These are phyloP conservation scores for Lucinisca nassula DNA, from an alignment of 2,888 invertebrate genomes.

Conservation along the genomic window DNA sequence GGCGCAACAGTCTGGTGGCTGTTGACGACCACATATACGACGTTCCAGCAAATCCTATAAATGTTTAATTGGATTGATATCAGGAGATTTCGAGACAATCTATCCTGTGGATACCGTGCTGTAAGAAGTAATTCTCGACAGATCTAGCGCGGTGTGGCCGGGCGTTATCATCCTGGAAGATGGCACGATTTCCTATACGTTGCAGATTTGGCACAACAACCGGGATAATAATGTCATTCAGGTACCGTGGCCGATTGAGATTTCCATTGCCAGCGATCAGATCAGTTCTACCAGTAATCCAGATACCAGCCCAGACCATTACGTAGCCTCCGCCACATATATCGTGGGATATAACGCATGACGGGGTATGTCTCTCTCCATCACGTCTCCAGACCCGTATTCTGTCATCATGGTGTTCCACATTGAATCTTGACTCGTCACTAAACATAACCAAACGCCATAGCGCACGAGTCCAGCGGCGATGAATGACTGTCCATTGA, in stretches of 20 bases:
- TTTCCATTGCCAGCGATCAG: not conserved
- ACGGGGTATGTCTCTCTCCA: not conserved
- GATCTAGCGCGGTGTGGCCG: not conserved
- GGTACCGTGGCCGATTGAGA: not conserved
- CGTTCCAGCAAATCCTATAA: not conserved
- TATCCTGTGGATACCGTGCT: not conserved
- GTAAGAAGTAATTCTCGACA: not conserved
- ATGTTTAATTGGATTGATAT: not conserved
- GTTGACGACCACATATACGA: not conserved
- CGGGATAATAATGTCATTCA: not conserved
- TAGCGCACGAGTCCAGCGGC: not conserved
- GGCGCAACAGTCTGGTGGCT: not conserved
- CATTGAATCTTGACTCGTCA: constrained; percentile 9
- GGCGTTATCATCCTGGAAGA: not conserved
- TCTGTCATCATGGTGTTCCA: not conserved
- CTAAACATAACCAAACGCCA: not conserved
- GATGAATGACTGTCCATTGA: not conserved
- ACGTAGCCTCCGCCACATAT: not conserved
- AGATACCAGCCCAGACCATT: not conserved
- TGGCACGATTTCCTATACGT: not conserved
- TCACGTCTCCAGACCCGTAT: not conserved
- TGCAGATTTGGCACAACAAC: not conserved
- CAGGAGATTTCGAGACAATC: not conserved
- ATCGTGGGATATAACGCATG: not conserved
- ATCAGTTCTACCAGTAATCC: too few species aligned